Percentiles rank a stretch among this genome's conserved stretches.
phyloP scores from a whole-genome alignment of 2,888 invertebrate genomes.

The Marasmarcha lunaedactyla region DNA sequence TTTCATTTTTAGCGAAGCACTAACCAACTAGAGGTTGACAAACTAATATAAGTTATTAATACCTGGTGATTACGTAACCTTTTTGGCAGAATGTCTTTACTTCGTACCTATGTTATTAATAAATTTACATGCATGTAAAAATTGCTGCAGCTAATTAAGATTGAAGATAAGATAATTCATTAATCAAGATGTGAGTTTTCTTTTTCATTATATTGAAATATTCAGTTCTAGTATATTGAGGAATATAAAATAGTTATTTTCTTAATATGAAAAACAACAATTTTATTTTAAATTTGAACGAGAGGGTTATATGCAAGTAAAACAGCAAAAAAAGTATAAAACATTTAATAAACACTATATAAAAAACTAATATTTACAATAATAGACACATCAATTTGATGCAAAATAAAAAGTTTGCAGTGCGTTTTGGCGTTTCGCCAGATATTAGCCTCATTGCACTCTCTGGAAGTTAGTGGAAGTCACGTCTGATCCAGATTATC shows the following conservation, averaged over 20 bases:
- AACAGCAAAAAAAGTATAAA: not conserved
- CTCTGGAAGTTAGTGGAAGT: conserved; percentile 12
- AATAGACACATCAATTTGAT: conserved; percentile 67
- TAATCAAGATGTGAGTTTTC: too few relatives aligned
- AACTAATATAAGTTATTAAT: conserved; percentile 16
- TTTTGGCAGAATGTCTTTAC: conserved; percentile 28
- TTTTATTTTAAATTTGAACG: too few relatives aligned
- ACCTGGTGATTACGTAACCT: conserved; percentile 32
- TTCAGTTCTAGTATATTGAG: too few relatives aligned
- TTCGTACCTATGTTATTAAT: too few relatives aligned
- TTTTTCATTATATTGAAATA: too few relatives aligned
- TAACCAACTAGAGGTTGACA: conserved; percentile 33
- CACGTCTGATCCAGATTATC: conserved; percentile 7
- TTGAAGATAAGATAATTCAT: too few relatives aligned
- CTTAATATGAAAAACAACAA: too few relatives aligned
- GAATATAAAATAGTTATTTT: too few relatives aligned
- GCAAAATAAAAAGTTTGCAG: conserved; percentile 22
- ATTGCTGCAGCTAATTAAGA: too few relatives aligned
- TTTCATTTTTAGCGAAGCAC: conserved; percentile 59
- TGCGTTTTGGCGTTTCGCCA: conserved; percentile 30
- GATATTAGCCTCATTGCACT: conserved; percentile 21
- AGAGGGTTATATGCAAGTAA: conserved; percentile 1
- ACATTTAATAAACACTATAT: conserved; percentile 25
- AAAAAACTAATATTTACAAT: conserved; percentile 60
- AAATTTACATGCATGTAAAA: too few relatives aligned